Conservation (phyloP, 2,113 vertebrate genomes). For the Megaceryle torquata region DNA sequence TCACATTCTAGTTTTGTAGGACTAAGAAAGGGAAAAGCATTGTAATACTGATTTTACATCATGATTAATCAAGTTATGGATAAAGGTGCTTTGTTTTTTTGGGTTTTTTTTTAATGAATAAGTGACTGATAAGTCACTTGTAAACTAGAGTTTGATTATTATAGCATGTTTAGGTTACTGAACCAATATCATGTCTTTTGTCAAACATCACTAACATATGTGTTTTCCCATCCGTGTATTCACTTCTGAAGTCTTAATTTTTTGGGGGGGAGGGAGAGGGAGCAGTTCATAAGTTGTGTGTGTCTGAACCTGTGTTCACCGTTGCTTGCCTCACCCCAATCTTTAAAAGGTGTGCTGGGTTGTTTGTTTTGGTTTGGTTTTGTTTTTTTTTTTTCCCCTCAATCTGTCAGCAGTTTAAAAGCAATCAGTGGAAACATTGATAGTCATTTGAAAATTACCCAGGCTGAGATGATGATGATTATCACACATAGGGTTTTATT, state of each 20-base stretch:
- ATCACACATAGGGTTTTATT: background rate
- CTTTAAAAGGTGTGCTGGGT: background rate
- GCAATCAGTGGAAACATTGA: conserved; percentile 22
- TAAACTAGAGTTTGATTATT: conserved; percentile 53
- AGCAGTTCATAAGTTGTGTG: background rate
- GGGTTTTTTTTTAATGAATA: background rate
- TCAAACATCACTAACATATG: conserved; percentile 66
- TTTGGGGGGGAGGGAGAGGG: conserved; percentile 6
- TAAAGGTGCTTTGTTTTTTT: background rate
- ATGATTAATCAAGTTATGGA: conserved; percentile 40
- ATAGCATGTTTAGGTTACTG: conserved; percentile 51
- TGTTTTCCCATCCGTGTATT: conserved; percentile 33
- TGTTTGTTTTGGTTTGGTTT: background rate
- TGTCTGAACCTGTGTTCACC: conserved; percentile 11
- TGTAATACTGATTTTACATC: conserved; percentile 55
- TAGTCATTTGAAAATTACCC: background rate
- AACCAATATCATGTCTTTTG: conserved; percentile 57
- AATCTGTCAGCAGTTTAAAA: background rate
- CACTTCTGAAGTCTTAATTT: background rate
- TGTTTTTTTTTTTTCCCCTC: no score
- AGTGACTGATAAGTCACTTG: conserved; percentile 8
- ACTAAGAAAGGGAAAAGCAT: conserved; percentile 60
- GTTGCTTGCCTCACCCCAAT: background rate
- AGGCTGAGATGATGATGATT: background rate
- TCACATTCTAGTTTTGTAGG: conserved; percentile 65